Base-by-base conservation (phyloP, 2,113 vertebrate species). In the Gasterosteus aculeatus region DNA sequence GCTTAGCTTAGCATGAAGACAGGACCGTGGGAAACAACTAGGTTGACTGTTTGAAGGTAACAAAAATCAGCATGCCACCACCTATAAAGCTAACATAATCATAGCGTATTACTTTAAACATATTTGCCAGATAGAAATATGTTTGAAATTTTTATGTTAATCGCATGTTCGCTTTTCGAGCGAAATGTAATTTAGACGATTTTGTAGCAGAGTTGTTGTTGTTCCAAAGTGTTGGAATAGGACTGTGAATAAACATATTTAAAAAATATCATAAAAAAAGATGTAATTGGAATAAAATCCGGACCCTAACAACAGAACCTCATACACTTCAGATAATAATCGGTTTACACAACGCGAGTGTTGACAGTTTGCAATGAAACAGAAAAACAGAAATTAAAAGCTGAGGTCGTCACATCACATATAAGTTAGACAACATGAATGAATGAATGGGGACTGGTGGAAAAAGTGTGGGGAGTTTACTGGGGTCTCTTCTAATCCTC, bases 401-500 rank as follows among this genome's bases (percentile, higher is more conserved):
- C 69, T 53, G 39, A 19, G 35, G 49, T 33, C 7, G 1, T 61
- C 29, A 22, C 41, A 46, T 80, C 69, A 62, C 80, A 33, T 73
- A 42, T 57, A 62, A 41, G 8, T 54, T 2, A 63, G 56, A 84
- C 77, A 63, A 35, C 58, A 8, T 15, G 29, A 77, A 51, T 18
- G 29, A 31, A 74, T 26, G 44, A 69, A 79, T 73, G 38, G 15
- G 73, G 71, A 64, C 69, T 59, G 49, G 42, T 51, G 66, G 38
- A 69, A 65, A 69, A 67, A 78, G 38, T 18, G n/a, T 47, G 70
- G 6, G 16, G 31, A 80, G 62, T 89, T 87, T 88, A 87, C 75
- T 69, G 71, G 75, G 77, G 69, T 85, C 46, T 86, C 35, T 47
- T 83, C 77, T 5, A 3, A 33, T 3, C 5, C 33, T 35, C 5